A percentile compares a stretch with the other conserved stretches of the same genome.
These are phyloP conservation scores for Hetaerina americana DNA, from an alignment of 1,140 invertebrate species.

Conservation along the genomic window DNA sequence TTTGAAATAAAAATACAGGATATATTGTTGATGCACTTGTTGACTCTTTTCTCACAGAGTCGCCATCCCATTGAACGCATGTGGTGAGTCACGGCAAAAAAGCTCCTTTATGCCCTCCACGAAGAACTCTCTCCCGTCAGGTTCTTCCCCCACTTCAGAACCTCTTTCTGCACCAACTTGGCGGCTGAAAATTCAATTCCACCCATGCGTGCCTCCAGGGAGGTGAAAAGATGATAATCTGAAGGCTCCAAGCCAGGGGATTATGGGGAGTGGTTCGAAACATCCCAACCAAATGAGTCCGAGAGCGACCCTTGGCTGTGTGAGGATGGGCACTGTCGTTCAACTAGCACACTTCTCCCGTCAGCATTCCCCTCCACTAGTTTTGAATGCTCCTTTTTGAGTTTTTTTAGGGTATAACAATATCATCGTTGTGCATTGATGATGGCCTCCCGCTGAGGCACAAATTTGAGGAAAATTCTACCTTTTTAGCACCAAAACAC, in stretches of 20 bases:
- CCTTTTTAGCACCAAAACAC: no score
- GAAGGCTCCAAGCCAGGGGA: not conserved
- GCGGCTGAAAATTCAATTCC: not conserved
- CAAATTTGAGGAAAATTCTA: no score
- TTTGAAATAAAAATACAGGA: no score
- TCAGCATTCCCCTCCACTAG: no score
- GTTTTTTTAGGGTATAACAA: no score
- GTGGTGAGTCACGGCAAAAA: not conserved
- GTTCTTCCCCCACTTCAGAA: not conserved
- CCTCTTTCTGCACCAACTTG: no score
- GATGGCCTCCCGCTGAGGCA: no score
- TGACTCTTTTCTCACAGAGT: not conserved
- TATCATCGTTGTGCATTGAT: no score
- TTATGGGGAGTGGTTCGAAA: not conserved
- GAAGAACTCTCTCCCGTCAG: not conserved
- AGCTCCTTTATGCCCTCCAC: not conserved
- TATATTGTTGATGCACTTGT: not conserved
- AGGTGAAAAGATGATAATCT: not conserved
- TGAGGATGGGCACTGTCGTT: not conserved
- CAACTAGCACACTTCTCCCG: not conserved
- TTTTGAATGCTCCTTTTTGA: no score
- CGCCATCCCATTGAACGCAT: not conserved
- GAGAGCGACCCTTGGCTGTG: not conserved
- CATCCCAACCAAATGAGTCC: not conserved
- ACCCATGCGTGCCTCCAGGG: not conserved